These are phyloP conservation scores for Neoaliturus tenellus DNA, from an alignment of 2,888 invertebrate genomes.

Conservation along the genomic window DNA sequence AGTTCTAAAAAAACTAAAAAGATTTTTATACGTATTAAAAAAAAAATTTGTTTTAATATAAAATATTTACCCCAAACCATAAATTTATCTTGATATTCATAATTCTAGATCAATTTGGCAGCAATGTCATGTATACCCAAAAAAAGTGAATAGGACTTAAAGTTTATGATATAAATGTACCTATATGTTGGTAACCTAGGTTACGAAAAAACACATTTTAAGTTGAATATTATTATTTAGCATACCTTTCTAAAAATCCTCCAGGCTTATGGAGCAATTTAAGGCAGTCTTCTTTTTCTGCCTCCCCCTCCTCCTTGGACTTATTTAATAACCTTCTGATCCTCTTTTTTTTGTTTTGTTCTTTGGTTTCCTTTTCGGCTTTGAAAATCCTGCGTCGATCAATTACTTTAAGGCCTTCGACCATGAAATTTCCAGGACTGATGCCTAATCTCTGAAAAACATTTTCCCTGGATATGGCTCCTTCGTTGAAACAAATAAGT, in stretches of 20 bases:
- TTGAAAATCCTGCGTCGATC: slow-evolving; percentile 28
- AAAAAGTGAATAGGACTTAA: background rate
- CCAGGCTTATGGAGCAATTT: too few relatives aligned
- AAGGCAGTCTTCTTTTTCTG: slow-evolving; percentile 4
- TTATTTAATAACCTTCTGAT: slow-evolving; percentile 19
- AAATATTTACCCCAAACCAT: background rate
- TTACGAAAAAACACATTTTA: background rate
- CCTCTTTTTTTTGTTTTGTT: slow-evolving; percentile 36
- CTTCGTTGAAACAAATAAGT: slow-evolving; percentile 1
- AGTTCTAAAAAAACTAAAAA: background rate
- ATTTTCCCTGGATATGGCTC: slow-evolving; percentile 1
- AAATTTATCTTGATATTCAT: background rate
- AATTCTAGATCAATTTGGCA: background rate
- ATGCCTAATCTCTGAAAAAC: slow-evolving; percentile 39
- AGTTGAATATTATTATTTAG: background rate
- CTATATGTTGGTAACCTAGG: background rate
- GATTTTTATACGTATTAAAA: background rate
- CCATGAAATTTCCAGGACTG: slow-evolving; percentile 35
- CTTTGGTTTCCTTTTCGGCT: slow-evolving; percentile 30
- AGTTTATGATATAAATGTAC: background rate
- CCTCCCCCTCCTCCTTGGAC: slow-evolving; percentile 23
- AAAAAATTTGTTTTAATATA: background rate
- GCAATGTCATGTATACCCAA: background rate
- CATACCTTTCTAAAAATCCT: background rate
- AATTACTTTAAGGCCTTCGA: slow-evolving; percentile 26